Percentiles rank a stretch among this genome's conserved stretches.
These are phyloP conservation scores for Bombus vancouverensis DNA, from an alignment of 1,140 invertebrate species.

Conservation along the genomic window DNA sequence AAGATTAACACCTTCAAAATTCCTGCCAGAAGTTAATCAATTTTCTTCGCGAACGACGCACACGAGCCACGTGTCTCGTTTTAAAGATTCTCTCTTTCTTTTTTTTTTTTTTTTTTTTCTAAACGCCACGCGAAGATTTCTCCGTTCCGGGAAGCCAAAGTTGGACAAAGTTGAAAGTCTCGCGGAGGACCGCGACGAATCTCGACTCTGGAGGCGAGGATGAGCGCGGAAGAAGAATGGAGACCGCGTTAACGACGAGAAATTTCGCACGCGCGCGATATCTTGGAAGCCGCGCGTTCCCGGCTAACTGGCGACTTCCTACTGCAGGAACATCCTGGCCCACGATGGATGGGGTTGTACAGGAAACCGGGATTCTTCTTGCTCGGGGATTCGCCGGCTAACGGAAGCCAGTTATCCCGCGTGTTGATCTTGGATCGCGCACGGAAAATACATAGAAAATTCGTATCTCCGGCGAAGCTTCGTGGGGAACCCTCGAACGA, in stretches of 20 bases:
- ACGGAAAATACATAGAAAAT: constrained; percentile 2
- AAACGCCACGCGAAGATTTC: background rate
- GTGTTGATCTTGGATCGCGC: constrained; percentile 37
- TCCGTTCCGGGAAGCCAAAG: background rate
- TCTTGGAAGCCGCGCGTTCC: background rate
- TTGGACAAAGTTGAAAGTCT: constrained; percentile 16
- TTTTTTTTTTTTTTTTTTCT: background rate
- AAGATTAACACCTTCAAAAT: background rate
- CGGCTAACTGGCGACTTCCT: constrained; percentile 47
- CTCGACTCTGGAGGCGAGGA: background rate
- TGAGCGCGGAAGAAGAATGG: constrained; percentile 14
- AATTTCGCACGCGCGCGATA: constrained; percentile 41
- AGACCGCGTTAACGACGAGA: constrained; percentile 34
- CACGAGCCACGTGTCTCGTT: background rate
- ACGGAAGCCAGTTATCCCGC: constrained; percentile 40
- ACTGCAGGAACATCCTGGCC: constrained; percentile 14
- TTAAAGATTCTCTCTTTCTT: background rate
- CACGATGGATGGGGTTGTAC: constrained; percentile 37
- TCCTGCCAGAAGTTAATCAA: background rate
- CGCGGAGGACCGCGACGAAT: background rate
- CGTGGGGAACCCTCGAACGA: background rate
- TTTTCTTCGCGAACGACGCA: no score
- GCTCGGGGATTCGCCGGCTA: constrained; percentile 31
- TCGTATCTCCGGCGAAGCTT: background rate
- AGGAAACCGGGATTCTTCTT: constrained; percentile 44